Conservation (phyloP, 2,113 vertebrate species). For the Lasiurus borealis region DNA sequence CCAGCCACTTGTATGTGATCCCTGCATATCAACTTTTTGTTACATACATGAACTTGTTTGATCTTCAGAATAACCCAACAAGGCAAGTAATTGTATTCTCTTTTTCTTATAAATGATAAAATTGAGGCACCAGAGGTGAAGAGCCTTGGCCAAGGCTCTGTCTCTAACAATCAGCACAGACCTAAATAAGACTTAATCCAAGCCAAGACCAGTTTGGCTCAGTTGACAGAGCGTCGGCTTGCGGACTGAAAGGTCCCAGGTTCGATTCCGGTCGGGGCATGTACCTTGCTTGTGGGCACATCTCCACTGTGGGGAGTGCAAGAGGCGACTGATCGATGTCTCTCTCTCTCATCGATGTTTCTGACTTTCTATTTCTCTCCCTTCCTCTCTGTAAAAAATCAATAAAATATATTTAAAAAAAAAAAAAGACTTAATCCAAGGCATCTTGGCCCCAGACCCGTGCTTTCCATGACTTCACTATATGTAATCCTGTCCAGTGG, state of each 20-base stretch:
- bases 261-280: too few species aligned
- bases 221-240: too few species aligned
- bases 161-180: background rate
- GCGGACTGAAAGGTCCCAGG: too few species aligned
- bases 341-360: too few species aligned
- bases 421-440: background rate
- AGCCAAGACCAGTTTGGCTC: too few species aligned
- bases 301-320: too few species aligned
- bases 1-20: background rate
- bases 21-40: background rate
- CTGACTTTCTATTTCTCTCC: too few species aligned
- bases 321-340: too few species aligned
- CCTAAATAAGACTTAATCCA: background rate
- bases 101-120: background rate
- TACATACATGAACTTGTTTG: background rate
- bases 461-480: background rate
- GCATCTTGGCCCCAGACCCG: background rate
- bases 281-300: too few species aligned
- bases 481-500: rapidly evolving
- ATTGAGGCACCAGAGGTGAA: background rate
- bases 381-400: too few species aligned
- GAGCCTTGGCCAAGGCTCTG: background rate
- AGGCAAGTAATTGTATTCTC: background rate
- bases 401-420: too few species aligned
- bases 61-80: background rate